phyloP scores from a whole-genome alignment of 2,113 vertebrate species.

The Plestiodon gilberti region DNA sequence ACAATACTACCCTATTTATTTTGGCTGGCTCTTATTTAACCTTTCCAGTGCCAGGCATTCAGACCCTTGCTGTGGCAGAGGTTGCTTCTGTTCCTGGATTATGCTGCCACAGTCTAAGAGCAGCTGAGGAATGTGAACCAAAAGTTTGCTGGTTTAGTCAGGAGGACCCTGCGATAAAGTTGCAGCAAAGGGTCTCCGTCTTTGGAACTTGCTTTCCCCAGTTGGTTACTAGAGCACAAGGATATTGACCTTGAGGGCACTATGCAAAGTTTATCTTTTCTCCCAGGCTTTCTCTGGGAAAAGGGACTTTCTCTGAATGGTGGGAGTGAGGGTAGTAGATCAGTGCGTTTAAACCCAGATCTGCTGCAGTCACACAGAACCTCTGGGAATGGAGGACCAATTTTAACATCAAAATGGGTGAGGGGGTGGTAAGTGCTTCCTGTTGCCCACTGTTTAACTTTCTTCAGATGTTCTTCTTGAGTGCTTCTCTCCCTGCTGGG shows the following conservation, averaged over 20 bases:
- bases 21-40: not conserved
- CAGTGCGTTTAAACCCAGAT: not conserved
- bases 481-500: not conserved
- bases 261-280: slow-evolving; percentile 45
- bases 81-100: fast-evolving
- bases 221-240: slow-evolving; percentile 55
- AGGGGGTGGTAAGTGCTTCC: not conserved
- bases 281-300: slow-evolving; percentile 6
- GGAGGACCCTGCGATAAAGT: not conserved
- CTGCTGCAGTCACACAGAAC: not conserved
- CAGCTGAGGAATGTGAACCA: not conserved
- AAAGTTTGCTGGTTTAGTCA: not conserved
- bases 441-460: not conserved
- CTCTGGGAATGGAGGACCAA: too few relatives aligned
- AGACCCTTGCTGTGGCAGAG: not conserved
- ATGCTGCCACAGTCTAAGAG: not conserved
- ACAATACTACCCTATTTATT: not conserved
- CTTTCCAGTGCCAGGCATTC: not conserved
- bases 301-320: not conserved
- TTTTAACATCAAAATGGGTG: not conserved
- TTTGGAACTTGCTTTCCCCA: slow-evolving; percentile 59
- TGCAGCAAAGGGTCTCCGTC: slow-evolving; percentile 59
- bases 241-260: slow-evolving; percentile 60
- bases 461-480: not conserved
- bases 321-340: not conserved